Base-by-base conservation (phyloP, 2,113 vertebrate genomes). In the Aspiorhynchus laticeps region DNA sequence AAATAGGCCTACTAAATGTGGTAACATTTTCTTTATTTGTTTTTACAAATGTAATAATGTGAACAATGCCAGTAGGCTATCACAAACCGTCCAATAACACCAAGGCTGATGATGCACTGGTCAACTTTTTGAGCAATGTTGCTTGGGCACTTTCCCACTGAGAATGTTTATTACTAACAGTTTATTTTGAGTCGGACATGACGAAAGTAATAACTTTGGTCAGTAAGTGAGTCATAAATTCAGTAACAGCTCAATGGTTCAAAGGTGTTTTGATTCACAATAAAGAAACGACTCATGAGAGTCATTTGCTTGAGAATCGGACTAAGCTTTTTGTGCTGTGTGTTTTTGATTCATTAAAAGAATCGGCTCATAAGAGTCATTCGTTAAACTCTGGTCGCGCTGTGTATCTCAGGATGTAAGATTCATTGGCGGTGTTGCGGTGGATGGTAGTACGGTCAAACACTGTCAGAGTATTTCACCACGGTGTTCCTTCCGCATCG, bases 261-360 rank as follows among this genome's bases (percentile, higher is more conserved):
- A 46, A 48, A 46, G 1, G 74, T 76, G 73, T 75, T 46, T 9
- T 48, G 74, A 53, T 19, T 19, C 46, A 53, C 9, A 10, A 21
- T 53, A 53, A 21, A 11, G 26, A 31, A 14, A 7, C 75, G 28
- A 31, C 26, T 78, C 75, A 5, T 19, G 46, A 15, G 43, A 51
- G 41, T 77, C n/a, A 9, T 48, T 77, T 77, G 24, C 26, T 51
- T 2, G n/a, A 78, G 75, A 78, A n/a, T 61, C 31, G 53, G 1
- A 33, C 19, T 26, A 41, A 73, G 78, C 78, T n/a, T 59, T 19
- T 76, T 38, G 19, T 38, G 9, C 21, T 33, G 17, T 21, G 1
- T 7, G 10, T 31, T 15, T 61, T 31, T 80, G 78, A 41, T 63
- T 80, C 78, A 38, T 24, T n/a, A 80, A 80, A 80, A 61, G 36